Percentiles rank a stretch among this genome's conserved stretches.
Conservation (phyloP, 2,113 vertebrate genomes). For the Jacana jacana region DNA sequence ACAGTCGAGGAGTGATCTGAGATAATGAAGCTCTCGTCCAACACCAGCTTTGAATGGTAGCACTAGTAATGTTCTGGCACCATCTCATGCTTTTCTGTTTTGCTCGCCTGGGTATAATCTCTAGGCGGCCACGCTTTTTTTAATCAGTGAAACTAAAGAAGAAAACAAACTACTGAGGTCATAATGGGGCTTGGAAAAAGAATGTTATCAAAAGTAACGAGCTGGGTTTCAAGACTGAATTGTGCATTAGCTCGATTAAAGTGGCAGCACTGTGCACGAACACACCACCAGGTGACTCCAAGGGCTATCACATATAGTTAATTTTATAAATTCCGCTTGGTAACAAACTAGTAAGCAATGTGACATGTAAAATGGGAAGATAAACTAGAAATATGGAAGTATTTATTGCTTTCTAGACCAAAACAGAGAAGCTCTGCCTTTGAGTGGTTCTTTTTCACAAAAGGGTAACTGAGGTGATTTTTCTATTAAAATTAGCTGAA, state of each 20-base stretch:
- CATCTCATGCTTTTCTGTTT: constrained; percentile 60
- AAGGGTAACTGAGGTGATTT: neutral
- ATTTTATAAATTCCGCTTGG: neutral
- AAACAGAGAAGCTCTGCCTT: neutral
- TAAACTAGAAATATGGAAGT: neutral
- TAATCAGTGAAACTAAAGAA: constrained; percentile 36
- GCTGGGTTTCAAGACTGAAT: neutral
- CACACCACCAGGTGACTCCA: neutral
- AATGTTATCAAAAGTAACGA: neutral
- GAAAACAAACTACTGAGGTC: constrained; percentile 17
- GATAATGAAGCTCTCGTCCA: neutral
- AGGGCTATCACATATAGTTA: neutral
- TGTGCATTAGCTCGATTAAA: neutral
- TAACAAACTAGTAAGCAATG: neutral
- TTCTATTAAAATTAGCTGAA: neutral
- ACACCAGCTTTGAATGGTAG: constrained; percentile 43
- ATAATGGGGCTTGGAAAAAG: neutral
- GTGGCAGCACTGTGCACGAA: neutral
- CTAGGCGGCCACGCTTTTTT: neutral
- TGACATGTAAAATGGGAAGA: too few species aligned
- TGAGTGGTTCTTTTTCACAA: neutral
- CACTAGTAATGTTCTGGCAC: constrained; percentile 51
- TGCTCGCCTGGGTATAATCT: constrained; percentile 42
- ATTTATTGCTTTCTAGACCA: neutral
- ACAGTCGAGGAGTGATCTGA: neutral